Conservation (phyloP, 1,140 invertebrate genomes). For the Hyposmocoma kahamanoa region DNA sequence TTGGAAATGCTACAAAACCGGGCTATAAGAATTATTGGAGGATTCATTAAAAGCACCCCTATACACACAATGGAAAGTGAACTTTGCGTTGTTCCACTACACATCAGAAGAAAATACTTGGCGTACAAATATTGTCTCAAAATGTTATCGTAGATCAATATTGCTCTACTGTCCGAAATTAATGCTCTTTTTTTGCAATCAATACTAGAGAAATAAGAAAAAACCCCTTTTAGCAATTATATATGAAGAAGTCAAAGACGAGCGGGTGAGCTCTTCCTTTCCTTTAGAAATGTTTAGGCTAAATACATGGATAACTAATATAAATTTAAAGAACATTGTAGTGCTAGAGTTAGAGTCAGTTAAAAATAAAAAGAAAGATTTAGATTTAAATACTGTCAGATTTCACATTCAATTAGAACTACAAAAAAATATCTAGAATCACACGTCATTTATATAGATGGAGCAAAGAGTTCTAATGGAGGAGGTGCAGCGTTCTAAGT, state of each 20-base stretch:
- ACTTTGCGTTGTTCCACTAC: not conserved
- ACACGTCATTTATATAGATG: slow-evolving; percentile 4
- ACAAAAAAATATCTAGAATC: not conserved
- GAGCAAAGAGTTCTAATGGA: not conserved
- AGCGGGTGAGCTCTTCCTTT: not conserved
- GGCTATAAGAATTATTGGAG: not conserved
- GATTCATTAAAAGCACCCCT: slow-evolving; percentile 4
- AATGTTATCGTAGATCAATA: not conserved
- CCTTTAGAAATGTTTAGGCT: not conserved
- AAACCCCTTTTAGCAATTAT: not conserved
- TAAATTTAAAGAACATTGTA: not conserved
- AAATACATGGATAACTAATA: slow-evolving; percentile 4
- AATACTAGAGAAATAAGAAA: not conserved
- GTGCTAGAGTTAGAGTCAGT: not conserved
- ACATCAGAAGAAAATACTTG: not conserved
- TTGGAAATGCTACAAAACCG: not conserved
- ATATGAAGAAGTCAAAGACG: not conserved
- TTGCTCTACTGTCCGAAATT: not conserved
- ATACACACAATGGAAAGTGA: slow-evolving; percentile 1
- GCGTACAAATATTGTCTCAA: slow-evolving; percentile 3
- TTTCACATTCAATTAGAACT: too few relatives aligned
- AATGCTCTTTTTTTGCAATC: not conserved
- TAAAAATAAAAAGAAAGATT: not conserved
- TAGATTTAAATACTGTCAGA: not conserved
- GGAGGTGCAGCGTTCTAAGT: not conserved